Base-by-base conservation (phyloP, 2,797 vertebrate genomes). In the Leptoclinus maculatus region DNA sequence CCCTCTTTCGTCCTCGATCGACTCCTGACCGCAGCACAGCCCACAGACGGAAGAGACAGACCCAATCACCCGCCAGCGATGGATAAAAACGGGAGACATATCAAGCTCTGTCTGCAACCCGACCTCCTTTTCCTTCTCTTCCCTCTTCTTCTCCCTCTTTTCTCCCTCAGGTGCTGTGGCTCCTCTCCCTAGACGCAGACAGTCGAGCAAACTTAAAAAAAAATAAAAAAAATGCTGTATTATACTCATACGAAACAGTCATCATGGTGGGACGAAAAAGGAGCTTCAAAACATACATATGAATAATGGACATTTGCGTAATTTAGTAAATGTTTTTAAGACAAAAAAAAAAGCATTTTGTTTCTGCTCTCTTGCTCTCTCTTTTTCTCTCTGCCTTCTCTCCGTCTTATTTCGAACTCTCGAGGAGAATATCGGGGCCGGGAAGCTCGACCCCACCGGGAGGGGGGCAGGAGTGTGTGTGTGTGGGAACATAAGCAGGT, bases 161-260 rank as follows among this genome's bases (percentile, higher is more conserved):
- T 75, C 79, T 90, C 83, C 91, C 87, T 93, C 93, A 88, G 92
- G 93, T 92, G 92, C 90, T 92, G 92, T 84, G 85, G 83, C 71
- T 90, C 87, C 77, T 86, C 78, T 86, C 89, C 83, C 87, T 79
- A 88, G 88, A 91, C 32, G 70, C 87, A 86, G 84, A 93, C 84
- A 85, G 91, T 84, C 69, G 66, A 87, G 76, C 74, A 83, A 87
- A 89, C 83, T 60, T 65, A 29, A 41, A 71, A 78, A 21, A 43
- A 38, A 43, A 27, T 71, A 80, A 9, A 32, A 10, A 23, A 60
- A 21, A 89, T 76, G 83, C 86, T 93, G 89, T 92, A 93, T 85
- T 76, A 91, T 93, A 92, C 81, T 86, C 76, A 82, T 85, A 74
- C 1, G 71, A 92, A 90, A 76, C 78, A 77, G 78, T 86, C 79